Base-by-base conservation (phyloP, 2,888 invertebrate genomes). In the Epiblema foenella region DNA sequence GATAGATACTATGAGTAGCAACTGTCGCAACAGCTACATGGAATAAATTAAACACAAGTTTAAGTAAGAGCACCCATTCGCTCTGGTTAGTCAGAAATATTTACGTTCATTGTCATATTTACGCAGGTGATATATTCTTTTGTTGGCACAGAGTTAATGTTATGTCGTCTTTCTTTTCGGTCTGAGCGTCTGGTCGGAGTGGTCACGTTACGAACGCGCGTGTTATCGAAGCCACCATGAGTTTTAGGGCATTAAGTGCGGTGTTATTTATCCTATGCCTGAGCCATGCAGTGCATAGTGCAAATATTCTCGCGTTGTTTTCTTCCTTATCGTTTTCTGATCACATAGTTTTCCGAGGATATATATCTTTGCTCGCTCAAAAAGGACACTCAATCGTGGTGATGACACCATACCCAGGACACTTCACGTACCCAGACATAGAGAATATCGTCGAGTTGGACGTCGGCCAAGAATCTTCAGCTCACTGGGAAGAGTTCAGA, bases 381-480 rank as follows among this genome's bases (percentile, higher is more conserved):
- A 82, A 76, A 73, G 91, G 91, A 0, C 91, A 93, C 71, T 84
- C 86, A 11, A 74, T 92, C 1, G 88, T 90, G 7, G 76, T 90
- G 29, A 93, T 93, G 93, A 93, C 92, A 9, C 87, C 93, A 2
- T 92, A 89, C 73, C 91, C 93, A 1, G 92, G 92, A 11, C 85
- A 90, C 8, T 91, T 90, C 74, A 78, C 81, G 37, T 81, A 84
- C 60, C 88, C 89, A 54, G 91, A 90, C 51, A 72, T 73, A 1
- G 89, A 93, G 66, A 86, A 76, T 64, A 88, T 93, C 12, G 81
- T 89, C 0, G 93, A 92, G 75, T 54, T 93, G 10, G 89, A 89
- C 75, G 92, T 93, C 10, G 87, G 88, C 3, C 76, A 81, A 67
- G 92, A 87, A 68, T 92, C 93, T 0, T 81, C 80, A 10, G 81